Conservation (phyloP, 2,888 invertebrate species). For the Tenthredo mesomela region DNA sequence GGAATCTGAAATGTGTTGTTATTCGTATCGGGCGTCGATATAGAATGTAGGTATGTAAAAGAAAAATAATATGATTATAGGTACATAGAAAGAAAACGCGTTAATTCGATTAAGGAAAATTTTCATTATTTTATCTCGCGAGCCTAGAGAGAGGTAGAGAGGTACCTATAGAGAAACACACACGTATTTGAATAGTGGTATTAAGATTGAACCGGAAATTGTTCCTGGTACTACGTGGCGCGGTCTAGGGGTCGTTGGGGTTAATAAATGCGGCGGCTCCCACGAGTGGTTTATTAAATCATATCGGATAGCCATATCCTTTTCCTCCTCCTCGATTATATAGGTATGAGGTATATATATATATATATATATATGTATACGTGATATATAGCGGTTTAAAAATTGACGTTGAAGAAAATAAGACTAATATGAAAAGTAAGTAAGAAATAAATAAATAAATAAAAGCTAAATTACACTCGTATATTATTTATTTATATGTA, state of each 20-base stretch:
- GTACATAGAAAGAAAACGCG: not conserved
- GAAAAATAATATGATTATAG: too few relatives aligned
- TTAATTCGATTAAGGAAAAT: not conserved
- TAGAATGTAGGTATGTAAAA: too few relatives aligned
- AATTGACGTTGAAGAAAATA: not conserved
- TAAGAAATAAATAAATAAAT: not conserved
- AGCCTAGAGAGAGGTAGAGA: too few relatives aligned
- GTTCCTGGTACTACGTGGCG: constrained; percentile 52
- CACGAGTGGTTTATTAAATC: constrained; percentile 52
- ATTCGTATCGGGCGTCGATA: too few relatives aligned
- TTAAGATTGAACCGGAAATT: constrained; percentile 20
- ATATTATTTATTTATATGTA: not conserved
- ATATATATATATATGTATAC: not conserved
- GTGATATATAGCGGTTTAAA: not conserved
- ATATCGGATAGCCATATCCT: not conserved
- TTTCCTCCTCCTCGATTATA: not conserved
- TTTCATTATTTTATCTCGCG: not conserved
- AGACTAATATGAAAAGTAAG: not conserved
- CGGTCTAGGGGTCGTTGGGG: constrained; percentile 66
- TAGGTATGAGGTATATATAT: not conserved
- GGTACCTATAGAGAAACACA: not conserved
- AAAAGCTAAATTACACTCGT: not conserved
- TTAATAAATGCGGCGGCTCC: constrained; percentile 68
- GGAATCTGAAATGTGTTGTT: too few relatives aligned
- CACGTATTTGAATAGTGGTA: not conserved